Base-by-base conservation (phyloP, 2,797 vertebrate genomes). In the Betta splendens region DNA sequence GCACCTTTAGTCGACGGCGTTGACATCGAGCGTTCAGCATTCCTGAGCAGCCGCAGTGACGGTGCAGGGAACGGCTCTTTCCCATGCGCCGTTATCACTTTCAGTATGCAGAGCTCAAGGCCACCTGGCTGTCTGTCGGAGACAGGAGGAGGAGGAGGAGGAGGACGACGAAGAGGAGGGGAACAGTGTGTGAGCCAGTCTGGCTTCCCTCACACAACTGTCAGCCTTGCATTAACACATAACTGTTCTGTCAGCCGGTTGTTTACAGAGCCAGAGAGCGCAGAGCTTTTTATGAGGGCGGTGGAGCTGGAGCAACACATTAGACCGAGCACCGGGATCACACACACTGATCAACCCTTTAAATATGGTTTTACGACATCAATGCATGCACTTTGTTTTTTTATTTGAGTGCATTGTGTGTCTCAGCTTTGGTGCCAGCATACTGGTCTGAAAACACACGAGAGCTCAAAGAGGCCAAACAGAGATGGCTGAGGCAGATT, bases 121-220 rank as follows among this genome's bases (percentile, higher is more conserved):
- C 78, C 80, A 87, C 80, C 83, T 80, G 79, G 77, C 69, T 77
- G 75, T 56, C 69, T 57, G 71, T 52, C 69, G 70, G 71, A 85
- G 79, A 71, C 47, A 47, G 49, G 62, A 48, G 46, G 68, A 43
- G 60, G 61, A 69, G 48, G 52, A 39, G 60, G 50, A 75, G 58
- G 52, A 26, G 26, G 53, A 58, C 40, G 47, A 53, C 56, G 72
- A 55, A 40, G 63, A 66, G 39, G 54, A 44, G 73, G 60, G 48
- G 48, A 52, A 49, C 29, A 52, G 47, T 49, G 42, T 12, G 15
- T 54, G 67, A 72, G 54, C 25, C 64, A 64, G 61, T 47, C 72
- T 80, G 65, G 71, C 46, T 80, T 76, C 44, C 25, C 31, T 79
- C 61, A 73, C 58, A 79, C 59, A 85, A 64, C 64, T 79, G 78